phyloP scores from a whole-genome alignment of 2,888 invertebrate genomes.

The Syrista parreyssii region DNA sequence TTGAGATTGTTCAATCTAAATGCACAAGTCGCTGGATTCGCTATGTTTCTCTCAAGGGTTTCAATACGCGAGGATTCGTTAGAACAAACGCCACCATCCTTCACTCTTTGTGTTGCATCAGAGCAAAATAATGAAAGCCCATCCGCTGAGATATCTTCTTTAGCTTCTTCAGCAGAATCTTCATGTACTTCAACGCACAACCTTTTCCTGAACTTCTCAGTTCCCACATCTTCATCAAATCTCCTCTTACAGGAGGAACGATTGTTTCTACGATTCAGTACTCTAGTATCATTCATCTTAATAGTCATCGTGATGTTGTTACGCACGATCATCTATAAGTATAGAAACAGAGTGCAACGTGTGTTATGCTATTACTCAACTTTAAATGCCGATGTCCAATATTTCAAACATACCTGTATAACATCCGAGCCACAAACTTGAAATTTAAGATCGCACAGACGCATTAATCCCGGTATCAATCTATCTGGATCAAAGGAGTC shows the following conservation, averaged over 20 bases:
- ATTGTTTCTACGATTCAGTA: neutral
- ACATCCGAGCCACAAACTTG: conserved; percentile 38
- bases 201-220: neutral
- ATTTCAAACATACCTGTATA: conserved; percentile 46
- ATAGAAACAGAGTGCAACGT: neutral
- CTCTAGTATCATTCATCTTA: conserved; percentile 30
- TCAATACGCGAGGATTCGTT: neutral
- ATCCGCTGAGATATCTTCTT: neutral
- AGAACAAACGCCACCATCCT: neutral
- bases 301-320: conserved; percentile 52
- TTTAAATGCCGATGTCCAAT: neutral
- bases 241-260: conserved; percentile 3
- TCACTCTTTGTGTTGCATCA: neutral
- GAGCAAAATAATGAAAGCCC: neutral
- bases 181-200: neutral
- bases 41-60: neutral
- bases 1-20: neutral
- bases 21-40: neutral
- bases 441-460: conserved; percentile 55
- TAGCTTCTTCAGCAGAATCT: neutral
- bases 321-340: conserved; percentile 48
- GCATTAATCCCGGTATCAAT: conserved; percentile 51
- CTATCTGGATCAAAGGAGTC: conserved; percentile 54
- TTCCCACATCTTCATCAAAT: conserved; percentile 13
- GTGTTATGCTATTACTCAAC: neutral